phyloP scores from a whole-genome alignment of 2,113 vertebrate species.

The Ochotona curzoniae region DNA sequence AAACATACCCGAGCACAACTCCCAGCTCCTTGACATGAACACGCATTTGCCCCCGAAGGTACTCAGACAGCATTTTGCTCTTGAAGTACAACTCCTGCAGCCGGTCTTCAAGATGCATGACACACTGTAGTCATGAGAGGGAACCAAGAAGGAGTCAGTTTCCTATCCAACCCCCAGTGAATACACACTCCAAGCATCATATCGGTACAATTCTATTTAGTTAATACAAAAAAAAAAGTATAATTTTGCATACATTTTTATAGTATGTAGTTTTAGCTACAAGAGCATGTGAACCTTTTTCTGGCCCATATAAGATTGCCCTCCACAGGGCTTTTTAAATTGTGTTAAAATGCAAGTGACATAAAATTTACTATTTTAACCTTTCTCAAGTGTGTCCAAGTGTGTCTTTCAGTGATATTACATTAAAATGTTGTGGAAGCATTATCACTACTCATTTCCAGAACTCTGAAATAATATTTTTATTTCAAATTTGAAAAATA shows the following conservation, averaged over 20 bases:
- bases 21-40: constrained; percentile 98
- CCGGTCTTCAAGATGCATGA: constrained; percentile 98
- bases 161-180: not conserved
- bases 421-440: not conserved
- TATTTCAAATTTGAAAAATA: constrained; percentile 47
- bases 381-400: not conserved
- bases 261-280: constrained; percentile 10
- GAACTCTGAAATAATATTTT: constrained; percentile 20
- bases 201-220: not conserved
- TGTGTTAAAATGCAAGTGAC: not conserved
- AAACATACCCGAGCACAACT: constrained; percentile 94
- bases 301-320: not conserved
- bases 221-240: not conserved
- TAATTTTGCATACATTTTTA: constrained; percentile 35
- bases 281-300: not conserved
- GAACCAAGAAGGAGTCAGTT: constrained; percentile 64
- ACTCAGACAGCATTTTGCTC: constrained; percentile 98
- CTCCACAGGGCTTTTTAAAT: not conserved
- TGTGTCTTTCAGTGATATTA: not conserved
- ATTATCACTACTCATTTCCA: not conserved
- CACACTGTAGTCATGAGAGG: constrained; percentile 88
- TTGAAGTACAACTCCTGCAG: constrained; percentile 99
- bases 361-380: constrained; percentile 28
- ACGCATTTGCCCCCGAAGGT: constrained; percentile 97
- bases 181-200: not conserved